Evolutionary conservation across 2,797 vertebrate species (phyloP), one percentile per base, ranked within the genome.

Genomic region (Fistularia commersonii): DNA sequence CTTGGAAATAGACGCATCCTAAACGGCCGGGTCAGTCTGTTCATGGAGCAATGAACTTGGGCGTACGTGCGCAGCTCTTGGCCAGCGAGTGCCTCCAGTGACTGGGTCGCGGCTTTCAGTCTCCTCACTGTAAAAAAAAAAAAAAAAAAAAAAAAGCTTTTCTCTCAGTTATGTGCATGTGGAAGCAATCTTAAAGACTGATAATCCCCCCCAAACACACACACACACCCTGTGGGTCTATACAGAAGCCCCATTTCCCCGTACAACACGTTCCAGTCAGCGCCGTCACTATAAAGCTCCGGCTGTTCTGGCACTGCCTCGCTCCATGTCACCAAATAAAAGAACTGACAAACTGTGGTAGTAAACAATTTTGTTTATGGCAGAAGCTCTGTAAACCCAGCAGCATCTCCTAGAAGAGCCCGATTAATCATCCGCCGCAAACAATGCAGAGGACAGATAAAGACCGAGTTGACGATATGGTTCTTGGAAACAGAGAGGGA

Each of bases 181-280:
- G 90, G 84, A 73, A 80, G 77, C 74, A 81, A 89, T 92, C 89
- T 87, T 48, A n/a, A 66, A 54, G 62, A 65, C 55, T 49, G 76
- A 66, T 78, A 74, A 72, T 60, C 51, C 53, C 62, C 66, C n/a
- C n/a, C n/a, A n/a, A n/a, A n/a, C 72, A 0, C 59, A 56, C 58
- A 38, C 34, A 43, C 56, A 38, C 42, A 59, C 67, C 64, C 72
- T 7, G 46, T 41, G 69, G 75, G 66, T 67, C 51, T 51, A 23
- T 46, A 51, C 42, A 71, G 63, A 68, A 75, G 53, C 38, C 70
- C 70, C 56, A 47, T 43, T 65, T 46, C 53, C 56, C 52, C 59
- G 7, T 45, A 41, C 64, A 51, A 64, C 48, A 66, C 47, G 57
- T n/a, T 40, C 57, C 45, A n/a, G 33, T 32, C 68, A 46, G 45